Evolutionary conservation across 1,140 invertebrate genomes (phyloP), one percentile per base, ranked within the genome.

Genomic region (Drosophila asahinai): DNA sequence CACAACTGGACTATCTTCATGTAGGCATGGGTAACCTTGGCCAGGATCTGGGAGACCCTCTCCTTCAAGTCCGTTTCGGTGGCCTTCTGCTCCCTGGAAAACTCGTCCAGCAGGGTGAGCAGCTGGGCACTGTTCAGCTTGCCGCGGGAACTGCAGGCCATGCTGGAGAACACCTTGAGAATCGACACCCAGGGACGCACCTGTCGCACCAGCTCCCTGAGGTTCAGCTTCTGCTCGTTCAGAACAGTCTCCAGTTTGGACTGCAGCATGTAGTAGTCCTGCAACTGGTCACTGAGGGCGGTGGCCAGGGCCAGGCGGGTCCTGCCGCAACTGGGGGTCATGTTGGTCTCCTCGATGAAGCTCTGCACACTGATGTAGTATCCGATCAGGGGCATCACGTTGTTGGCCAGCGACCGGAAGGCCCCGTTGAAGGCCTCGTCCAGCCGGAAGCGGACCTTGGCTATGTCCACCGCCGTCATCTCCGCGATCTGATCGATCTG

Each of bases 1-100:
- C 86, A 90, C 14, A 86, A 17, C 40, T 90, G 86, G 8, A 90
- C 86, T 27, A 91, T 82, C 19, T 90, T 90, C 86, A 90, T 91
- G 33, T 90, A 90, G n/a, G 54, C 36, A 2, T 60, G 38, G 0
- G 75, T 59, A 1, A 81, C 72, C 0, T 55, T 55, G 0, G 33
- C 43, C 14, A 89, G 3, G 12, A 82, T n/a, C 17, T 30, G 9
- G 8, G 22, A 27, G 0, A 84, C 27, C 0, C 59, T 36, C 0
- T 65, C 68, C 17, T 58, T 64, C 7, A 79, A n/a, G 3, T 79
- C 59, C 5, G n/a, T 4, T 12, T 52, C 22, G 2, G 9, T 48
- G 15, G 30, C 17, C 42, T 81, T 79, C 7, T 40, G 71, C 9
- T 76, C 58, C 45, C 45, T 38, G 19, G 60, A 55, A 2, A 48